These are phyloP conservation scores for Zaprionus davidi DNA, from an alignment of 1,140 invertebrate genomes.

Conservation along the genomic window DNA sequence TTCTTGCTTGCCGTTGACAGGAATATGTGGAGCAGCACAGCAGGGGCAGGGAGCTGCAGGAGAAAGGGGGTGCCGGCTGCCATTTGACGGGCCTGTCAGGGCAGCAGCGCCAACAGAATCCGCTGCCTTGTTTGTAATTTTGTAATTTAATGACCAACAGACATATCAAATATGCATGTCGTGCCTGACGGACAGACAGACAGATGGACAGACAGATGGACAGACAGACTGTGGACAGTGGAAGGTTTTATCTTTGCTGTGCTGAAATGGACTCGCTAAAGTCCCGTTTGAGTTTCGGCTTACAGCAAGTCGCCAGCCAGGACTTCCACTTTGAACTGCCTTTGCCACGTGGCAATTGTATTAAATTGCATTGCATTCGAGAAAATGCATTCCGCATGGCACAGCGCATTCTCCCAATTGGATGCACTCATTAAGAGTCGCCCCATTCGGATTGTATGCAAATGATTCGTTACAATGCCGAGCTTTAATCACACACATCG, in stretches of 20 bases:
- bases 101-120: constrained; percentile 2
- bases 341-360: background rate
- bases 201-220: background rate
- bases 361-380: background rate
- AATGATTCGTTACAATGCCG: constrained; percentile 38
- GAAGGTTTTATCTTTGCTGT: background rate
- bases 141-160: constrained; percentile 63
- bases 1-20: constrained; percentile 67
- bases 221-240: background rate
- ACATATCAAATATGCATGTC: constrained; percentile 53
- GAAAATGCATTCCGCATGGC: background rate
- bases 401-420: constrained; percentile 19
- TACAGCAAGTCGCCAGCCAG: background rate
- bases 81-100: constrained; percentile 62
- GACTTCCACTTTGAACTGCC: background rate
- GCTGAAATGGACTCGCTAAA: background rate
- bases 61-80: constrained; percentile 3
- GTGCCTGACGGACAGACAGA: background rate
- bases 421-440: constrained; percentile 20
- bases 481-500: constrained; percentile 29
- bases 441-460: constrained; percentile 32
- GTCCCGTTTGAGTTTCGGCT: background rate
- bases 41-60: background rate
- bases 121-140: constrained; percentile 46
- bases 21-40: constrained; percentile 19